Percentiles rank a stretch among this genome's conserved stretches.
These are phyloP conservation scores for Helostoma temminkii DNA, from an alignment of 2,797 vertebrate species.

Conservation along the genomic window DNA sequence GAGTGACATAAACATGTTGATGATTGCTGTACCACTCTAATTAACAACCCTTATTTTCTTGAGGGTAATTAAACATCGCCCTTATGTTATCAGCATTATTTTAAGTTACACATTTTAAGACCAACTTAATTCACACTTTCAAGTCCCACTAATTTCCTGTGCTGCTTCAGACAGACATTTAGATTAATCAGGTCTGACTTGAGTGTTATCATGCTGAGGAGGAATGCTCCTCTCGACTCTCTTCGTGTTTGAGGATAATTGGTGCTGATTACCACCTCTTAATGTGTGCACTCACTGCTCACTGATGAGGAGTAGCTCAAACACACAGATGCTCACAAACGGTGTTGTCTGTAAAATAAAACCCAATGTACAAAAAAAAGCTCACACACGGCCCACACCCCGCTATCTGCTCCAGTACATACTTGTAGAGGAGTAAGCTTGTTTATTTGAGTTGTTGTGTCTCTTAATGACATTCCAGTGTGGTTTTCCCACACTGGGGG, in stretches of 20 bases:
- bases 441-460: constrained; percentile 67
- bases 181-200: constrained; percentile 67
- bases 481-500: constrained; percentile 72
- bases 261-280: constrained; percentile 75
- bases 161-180: constrained; percentile 53
- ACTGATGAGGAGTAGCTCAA: constrained; percentile 69
- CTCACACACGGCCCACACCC: constrained; percentile 27
- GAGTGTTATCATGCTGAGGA: constrained; percentile 65
- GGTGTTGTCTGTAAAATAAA: constrained; percentile 34
- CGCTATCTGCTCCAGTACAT: constrained; percentile 63
- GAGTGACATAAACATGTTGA: constrained; percentile 36
- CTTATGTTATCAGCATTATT: constrained; percentile 12
- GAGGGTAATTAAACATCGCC: constrained; percentile 17
- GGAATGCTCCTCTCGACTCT: constrained; percentile 73
- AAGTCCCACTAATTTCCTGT: constrained; percentile 28
- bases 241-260: constrained; percentile 77
- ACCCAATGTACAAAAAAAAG: constrained; percentile 18
- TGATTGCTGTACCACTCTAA: constrained; percentile 10
- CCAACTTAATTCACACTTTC: constrained; percentile 8
- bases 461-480: constrained; percentile 75
- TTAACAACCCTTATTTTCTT: constrained; percentile 23
- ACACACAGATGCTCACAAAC: constrained; percentile 59
- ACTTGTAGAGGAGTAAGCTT: constrained; percentile 67
- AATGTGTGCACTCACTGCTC: constrained; percentile 68
- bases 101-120: constrained; percentile 25